Conservation (phyloP, 2,797 vertebrate genomes). For the Spinibarbus caldwelli region DNA sequence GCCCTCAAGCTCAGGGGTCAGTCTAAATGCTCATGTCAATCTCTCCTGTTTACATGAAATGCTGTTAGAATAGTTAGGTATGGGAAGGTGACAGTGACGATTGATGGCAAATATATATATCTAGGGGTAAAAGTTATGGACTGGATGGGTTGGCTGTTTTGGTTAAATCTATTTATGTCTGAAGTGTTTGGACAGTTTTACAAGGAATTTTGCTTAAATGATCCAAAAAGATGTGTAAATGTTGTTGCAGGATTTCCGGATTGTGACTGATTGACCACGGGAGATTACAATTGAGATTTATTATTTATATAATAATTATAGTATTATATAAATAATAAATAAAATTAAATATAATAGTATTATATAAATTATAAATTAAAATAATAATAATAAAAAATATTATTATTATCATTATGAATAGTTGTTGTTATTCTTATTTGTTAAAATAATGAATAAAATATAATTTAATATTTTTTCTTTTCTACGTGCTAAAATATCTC, state of each 20-base stretch:
- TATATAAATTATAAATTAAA: not conserved
- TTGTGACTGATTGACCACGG: not conserved
- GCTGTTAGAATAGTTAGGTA: not conserved
- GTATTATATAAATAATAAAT: not conserved
- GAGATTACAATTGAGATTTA: not conserved
- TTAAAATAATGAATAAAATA: not conserved
- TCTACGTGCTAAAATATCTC: not conserved
- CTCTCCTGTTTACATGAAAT: not conserved
- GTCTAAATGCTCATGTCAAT: constrained; percentile 31
- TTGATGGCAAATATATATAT: not conserved
- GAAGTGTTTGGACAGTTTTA: not conserved
- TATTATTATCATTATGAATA: not conserved
- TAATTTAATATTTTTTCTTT: not conserved
- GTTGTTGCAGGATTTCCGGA: not conserved
- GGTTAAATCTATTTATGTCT: not conserved
- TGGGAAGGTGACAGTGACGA: not conserved
- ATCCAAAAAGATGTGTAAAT: not conserved
- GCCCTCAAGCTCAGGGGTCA: constrained; percentile 31
- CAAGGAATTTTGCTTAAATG: not conserved
- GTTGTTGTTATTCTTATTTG: not conserved
- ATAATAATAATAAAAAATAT: too few relatives aligned
- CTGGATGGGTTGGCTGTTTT: not conserved
- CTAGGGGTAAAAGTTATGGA: not conserved
- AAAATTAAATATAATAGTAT: not conserved
- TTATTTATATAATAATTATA: not conserved